Evolutionary conservation across 2,888 invertebrate species (phyloP), one percentile per base, ranked within the genome.

Genomic region (Theretra japonica): DNA sequence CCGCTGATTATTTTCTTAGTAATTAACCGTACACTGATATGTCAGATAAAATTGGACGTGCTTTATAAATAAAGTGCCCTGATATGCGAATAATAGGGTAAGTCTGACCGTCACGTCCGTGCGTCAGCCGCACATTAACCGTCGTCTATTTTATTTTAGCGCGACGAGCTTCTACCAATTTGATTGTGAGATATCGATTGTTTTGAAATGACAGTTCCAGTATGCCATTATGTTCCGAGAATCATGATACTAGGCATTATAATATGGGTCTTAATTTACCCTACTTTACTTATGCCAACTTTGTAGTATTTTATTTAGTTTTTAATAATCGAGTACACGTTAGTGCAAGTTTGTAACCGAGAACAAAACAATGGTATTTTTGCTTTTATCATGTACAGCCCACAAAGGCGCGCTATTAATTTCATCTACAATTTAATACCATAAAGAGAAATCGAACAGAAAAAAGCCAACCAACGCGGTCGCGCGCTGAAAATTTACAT

Each of bases 401-500:
- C 56, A 65, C 62, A 71, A 71, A 65, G 65, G 21, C 62, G 56
- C 53, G 82, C 83, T 86, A 89, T 88, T 88, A 89, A 88, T 89
- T 83, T 89, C 86, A 85, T 83, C 85, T 86, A 90, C 89, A 90
- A 90, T 91, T 90, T 90, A 91, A 92, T 91, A 87, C 90, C 89
- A 86, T 90, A 90, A 86, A 88, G 85, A 92, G 89, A 90, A 89
- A 90, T 88, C 88, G 85, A 88, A 86, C 79, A 89, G 85, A 90
- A 92, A 91, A 92, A 91, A 85, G 82, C 85, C 88, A 86, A 86
- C 92, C 92, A 91, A 93, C 92, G 90, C 90, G 88, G 89, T 86
- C 88, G 89, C 91, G 87, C 89, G 90, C 88, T 91, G 90, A 91
- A 93, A 93, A 94, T 94, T 93, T 93, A 94, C 93, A 94, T 94